A percentile compares a stretch with the other conserved stretches of the same genome.
Conservation (phyloP, 2,888 invertebrate genomes). For the Linyphia triangularis region DNA sequence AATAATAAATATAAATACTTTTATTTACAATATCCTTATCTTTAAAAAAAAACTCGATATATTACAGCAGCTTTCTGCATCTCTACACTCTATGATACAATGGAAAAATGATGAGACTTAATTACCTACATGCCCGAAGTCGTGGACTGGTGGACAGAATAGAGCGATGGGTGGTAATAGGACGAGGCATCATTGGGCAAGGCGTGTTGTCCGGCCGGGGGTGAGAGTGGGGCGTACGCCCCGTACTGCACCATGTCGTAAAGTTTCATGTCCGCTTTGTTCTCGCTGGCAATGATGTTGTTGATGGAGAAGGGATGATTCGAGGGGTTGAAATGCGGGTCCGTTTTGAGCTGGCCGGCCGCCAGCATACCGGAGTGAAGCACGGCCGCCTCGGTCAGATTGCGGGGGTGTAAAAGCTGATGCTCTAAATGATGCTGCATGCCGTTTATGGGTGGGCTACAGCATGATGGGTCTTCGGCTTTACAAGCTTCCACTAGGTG, state of each 20-base stretch:
- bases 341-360: conserved; percentile 78
- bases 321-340: conserved; percentile 79
- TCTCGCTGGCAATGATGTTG: conserved; percentile 84
- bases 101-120: conserved; percentile 29
- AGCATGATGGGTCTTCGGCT: conserved; percentile 68
- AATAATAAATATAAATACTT: conserved; percentile 19
- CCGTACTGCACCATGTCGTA: conserved; percentile 77
- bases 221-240: conserved; percentile 76
- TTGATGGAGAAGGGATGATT: conserved; percentile 97
- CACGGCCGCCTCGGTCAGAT: conserved; percentile 83
- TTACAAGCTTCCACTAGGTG: conserved; percentile 68
- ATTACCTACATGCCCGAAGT: conserved; percentile 75
- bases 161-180: conserved; percentile 75
- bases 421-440: conserved; percentile 72
- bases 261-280: conserved; percentile 77
- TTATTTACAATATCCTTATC: conserved; percentile 31
- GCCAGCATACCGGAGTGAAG: conserved; percentile 83
- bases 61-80: conserved; percentile 20
- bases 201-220: conserved; percentile 77
- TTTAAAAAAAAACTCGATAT: conserved; percentile 2
- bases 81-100: conserved; percentile 6
- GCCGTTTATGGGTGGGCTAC: conserved; percentile 54
- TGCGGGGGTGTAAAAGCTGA: conserved; percentile 81
- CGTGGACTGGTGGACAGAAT: conserved; percentile 73
- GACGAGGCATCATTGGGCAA: conserved; percentile 75